A percentile compares a stretch with the other conserved stretches of the same genome.
Evolutionary conservation across 2,888 invertebrate species (phyloP).

Genomic region (Habrosyne pyritoides): DNA sequence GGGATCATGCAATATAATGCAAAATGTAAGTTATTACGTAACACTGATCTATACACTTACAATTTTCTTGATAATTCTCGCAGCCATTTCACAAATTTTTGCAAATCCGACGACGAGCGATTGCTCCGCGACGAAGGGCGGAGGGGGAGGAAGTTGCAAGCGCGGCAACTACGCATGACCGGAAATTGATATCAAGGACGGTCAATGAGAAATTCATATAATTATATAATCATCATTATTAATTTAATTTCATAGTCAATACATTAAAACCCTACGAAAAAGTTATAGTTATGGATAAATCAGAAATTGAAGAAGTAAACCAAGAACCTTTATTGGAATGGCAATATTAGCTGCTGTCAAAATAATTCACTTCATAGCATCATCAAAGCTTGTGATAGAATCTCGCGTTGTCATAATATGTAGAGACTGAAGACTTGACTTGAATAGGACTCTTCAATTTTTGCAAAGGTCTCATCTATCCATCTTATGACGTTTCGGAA

Average conservation of each 20-base stretch:
- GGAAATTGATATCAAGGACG: conserved; percentile 64
- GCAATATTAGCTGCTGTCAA: not conserved
- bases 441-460: too few relatives aligned
- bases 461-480: too few relatives aligned
- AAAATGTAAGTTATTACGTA: conserved; percentile 46
- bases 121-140: conserved; percentile 64
- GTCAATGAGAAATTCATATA: conserved; percentile 2
- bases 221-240: not conserved
- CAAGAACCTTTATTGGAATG: not conserved
- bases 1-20: conserved; percentile 60
- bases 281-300: not conserved
- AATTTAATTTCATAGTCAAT: not conserved
- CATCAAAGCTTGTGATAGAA: too few relatives aligned
- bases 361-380: too few relatives aligned
- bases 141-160: conserved; percentile 67
- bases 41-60: conserved; percentile 74
- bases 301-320: not conserved
- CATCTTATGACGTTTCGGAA: too few relatives aligned
- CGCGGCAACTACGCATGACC: conserved; percentile 78
- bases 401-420: too few relatives aligned
- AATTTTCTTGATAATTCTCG: conserved; percentile 82
- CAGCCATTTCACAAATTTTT: conserved; percentile 78
- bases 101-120: conserved; percentile 64
- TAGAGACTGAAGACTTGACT: too few relatives aligned
- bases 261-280: not conserved